Evolutionary conservation across 2,888 invertebrate species (phyloP), one percentile per base, ranked within the genome.

Genomic region (Cantharis lateralis): DNA sequence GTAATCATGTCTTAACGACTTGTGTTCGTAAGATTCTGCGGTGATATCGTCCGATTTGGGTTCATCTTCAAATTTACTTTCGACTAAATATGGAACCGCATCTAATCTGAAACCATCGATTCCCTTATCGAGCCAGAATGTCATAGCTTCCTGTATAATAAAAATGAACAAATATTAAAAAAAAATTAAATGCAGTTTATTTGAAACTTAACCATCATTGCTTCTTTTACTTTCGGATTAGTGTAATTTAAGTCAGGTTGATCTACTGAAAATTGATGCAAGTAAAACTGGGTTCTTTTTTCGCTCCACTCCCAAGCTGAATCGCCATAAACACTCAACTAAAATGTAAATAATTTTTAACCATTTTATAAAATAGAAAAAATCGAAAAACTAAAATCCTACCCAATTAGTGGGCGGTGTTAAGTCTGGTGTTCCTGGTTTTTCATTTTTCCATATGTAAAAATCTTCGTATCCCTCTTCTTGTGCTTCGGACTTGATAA

Each of bases 21-120:
- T 89, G 76, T 93, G 91, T 62, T 89, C 88, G 0, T 90, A 87
- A 0, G 83, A 81, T 18, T 75, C 68, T 13, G 79, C 78, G 2
- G 79, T 83, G 1, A 84, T 71, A 62, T n/a, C 71, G 72, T 81
- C 80, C 7, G 87, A 84, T 13, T 63, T 48, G 1, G 89, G 89
- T 82, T 91, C 91, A 76, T 91, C 88, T 9, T 62, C 74, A 0
- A 89, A 81, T 11, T 84, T 66, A 10, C 83, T 82, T 84, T 91
- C 91, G 72, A 87, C 88, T n/a, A 91, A 77, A 82, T 81, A 82
- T 4, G 90, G 89, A 10, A 95, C 91, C 1, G 95, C 95, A 84
- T 95, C 95, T 32, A 98, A 90, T 82, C 97, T 92, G 84, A 98
- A 96, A 0, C 98, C 98, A 84, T 95, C 94, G 0, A 97, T 92